Evolutionary conservation across 1,140 invertebrate genomes (phyloP).

Genomic region (Trialeurodes vaporariorum): DNA sequence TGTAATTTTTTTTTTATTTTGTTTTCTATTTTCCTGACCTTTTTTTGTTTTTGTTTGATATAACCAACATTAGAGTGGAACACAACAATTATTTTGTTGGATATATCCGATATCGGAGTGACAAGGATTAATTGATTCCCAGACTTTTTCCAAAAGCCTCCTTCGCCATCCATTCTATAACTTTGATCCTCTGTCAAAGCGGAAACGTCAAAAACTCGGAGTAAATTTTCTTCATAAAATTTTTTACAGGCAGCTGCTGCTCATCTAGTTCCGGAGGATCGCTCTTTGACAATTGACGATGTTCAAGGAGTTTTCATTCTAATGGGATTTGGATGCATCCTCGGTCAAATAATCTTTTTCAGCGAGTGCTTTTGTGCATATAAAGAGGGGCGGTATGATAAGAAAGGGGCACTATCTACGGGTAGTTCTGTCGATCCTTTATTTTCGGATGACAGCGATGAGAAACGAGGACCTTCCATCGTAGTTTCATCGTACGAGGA

Average conservation of each 20-base stretch:
- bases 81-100: no score
- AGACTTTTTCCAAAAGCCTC: no score
- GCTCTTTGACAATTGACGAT: conserved; percentile 54
- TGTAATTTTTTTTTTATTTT: no score
- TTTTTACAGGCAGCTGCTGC: not conserved
- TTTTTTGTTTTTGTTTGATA: no score
- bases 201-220: no score
- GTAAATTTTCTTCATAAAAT: no score
- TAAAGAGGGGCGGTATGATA: not conserved
- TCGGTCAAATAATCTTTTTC: conserved; percentile 34
- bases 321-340: conserved; percentile 48
- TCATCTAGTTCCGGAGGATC: conserved; percentile 43
- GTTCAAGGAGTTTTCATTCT: conserved; percentile 67
- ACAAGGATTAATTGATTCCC: no score
- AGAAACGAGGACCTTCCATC: not conserved
- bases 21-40: no score
- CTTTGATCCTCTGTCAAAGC: no score
- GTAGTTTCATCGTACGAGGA: not conserved
- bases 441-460: not conserved
- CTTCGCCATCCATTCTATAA: no score
- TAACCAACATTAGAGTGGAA: no score
- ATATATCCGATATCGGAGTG: no score
- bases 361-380: conserved; percentile 18
- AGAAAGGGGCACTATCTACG: not conserved
- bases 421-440: not conserved